Evolutionary conservation across 2,113 vertebrate species (phyloP).

Genomic region (Cyphomyrus discorhynchus): DNA sequence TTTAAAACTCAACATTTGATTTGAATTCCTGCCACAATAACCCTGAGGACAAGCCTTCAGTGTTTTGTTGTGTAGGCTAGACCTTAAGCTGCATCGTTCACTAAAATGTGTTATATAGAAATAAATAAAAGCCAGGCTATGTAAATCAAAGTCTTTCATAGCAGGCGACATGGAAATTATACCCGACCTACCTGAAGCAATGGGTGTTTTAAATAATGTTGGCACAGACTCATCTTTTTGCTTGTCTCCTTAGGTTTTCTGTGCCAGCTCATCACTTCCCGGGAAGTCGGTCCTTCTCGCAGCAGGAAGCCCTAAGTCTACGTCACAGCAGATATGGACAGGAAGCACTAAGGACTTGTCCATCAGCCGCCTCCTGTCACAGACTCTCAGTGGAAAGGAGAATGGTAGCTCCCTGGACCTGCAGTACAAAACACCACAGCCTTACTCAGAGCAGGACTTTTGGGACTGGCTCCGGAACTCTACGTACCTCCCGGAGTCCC

Average conservation of each 20-base stretch:
- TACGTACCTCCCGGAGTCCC: conserved; percentile 71
- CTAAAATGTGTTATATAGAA: not conserved
- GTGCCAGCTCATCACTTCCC: conserved; percentile 68
- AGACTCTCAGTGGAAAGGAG: conserved; percentile 77
- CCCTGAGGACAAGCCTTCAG: not conserved
- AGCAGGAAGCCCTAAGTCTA: conserved; percentile 75
- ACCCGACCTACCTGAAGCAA: not conserved
- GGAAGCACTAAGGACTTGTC: conserved; percentile 81
- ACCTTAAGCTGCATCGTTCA: not conserved
- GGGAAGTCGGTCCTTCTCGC: conserved; percentile 69
- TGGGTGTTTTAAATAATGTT: not conserved
- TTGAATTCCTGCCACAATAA: not conserved
- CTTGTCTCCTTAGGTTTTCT: conserved; percentile 58
- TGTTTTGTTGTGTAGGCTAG: not conserved
- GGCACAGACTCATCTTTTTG: not conserved
- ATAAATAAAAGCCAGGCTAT: not conserved
- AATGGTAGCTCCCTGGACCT: conserved; percentile 81
- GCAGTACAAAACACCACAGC: conserved; percentile 73
- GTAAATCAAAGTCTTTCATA: not conserved
- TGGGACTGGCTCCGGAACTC: conserved; percentile 89
- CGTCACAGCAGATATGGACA: conserved; percentile 80
- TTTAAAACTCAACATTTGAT: not conserved
- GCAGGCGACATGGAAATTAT: not conserved
- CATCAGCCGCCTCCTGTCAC: conserved; percentile 83
- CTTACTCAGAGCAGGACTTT: conserved; percentile 80